phyloP scores from a whole-genome alignment of 2,888 invertebrate species.

The Andrena bicolor region DNA sequence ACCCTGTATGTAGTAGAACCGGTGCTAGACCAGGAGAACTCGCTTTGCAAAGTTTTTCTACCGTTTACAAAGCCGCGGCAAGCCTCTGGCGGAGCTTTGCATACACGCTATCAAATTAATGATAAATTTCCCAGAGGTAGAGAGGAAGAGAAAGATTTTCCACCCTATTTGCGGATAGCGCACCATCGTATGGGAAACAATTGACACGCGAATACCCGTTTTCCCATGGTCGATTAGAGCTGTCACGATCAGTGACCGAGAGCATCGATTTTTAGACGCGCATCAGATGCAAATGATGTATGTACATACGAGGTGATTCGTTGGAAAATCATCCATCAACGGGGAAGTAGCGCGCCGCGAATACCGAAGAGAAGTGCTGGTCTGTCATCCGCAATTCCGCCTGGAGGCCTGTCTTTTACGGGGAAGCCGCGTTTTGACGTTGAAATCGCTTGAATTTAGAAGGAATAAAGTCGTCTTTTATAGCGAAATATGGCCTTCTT shows the following conservation, averaged over 20 bases:
- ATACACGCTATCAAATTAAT: too few species aligned
- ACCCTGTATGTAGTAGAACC: too few species aligned
- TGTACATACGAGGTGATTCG: conserved; percentile 19
- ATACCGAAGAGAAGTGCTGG: conserved; percentile 21
- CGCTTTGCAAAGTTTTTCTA: too few species aligned
- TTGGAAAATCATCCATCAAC: conserved; percentile 58
- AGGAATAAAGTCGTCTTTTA: not conserved
- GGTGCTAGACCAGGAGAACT: too few species aligned
- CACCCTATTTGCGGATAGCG: too few species aligned
- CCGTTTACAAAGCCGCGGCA: too few species aligned
- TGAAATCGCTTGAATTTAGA: not conserved
- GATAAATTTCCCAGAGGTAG: too few species aligned
- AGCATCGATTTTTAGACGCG: conserved; percentile 42
- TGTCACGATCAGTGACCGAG: conserved; percentile 53
- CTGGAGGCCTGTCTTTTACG: conserved; percentile 28
- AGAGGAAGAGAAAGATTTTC: too few species aligned
- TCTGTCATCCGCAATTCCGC: conserved; percentile 47
- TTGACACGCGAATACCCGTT: not conserved
- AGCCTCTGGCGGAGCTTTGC: too few species aligned
- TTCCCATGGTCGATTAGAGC: conserved; percentile 10
- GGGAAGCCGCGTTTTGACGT: conserved; percentile 13
- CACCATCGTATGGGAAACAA: not conserved
- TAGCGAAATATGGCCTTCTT: too few species aligned
- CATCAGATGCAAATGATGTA: conserved; percentile 40
- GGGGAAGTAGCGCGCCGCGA: conserved; percentile 4